Base-by-base conservation (phyloP, 2,888 invertebrate genomes). In the Caenorhabditis doughertyi region DNA sequence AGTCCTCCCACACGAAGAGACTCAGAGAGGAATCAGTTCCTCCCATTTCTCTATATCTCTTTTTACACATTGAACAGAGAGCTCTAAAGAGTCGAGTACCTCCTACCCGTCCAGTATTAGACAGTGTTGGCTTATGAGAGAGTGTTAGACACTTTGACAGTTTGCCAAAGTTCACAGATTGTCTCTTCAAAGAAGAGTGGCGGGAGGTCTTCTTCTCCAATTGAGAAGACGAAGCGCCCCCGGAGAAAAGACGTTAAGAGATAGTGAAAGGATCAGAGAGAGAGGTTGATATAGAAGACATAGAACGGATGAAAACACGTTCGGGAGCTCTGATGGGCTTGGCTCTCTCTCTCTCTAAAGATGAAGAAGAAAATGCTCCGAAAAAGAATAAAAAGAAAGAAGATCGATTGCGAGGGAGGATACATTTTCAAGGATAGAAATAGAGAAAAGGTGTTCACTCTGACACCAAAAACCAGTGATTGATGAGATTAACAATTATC, bases 331-430 rank as follows among this genome's bases (percentile, higher is more conserved):
- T 23, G 47, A 32, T 35, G 32, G 32, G 25, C n/a, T 47, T 47
- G 18, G n/a, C 44, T 47, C 44, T 47, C 44, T 47, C 44, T 47
- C 44, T 47, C n/a, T 47, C 44, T 47, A 2, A 18, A 25, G n/a
- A 11, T 4, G 47, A 42, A 56, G 70, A 58, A 44, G 55, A 39
- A 58, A 8, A 27, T 5, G 32, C 32, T 21, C 35, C n/a, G 3
- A 13, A 16, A 35, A 25, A 32, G 23, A 49, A 23, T 7, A 29
- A 29, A 58, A 29, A 27, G 25, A 51, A 58, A 56, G 64, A 64
- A 47, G 64, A 65, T 64, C 74, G 64, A 58, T 65, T 64, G 64
- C 65, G 74, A 74, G 74, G 73, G 73, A 64, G 73, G 73, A 73
- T 39, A 62, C 18, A 7, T 27, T 51, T 39, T 23, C 18, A 23